phyloP scores from a whole-genome alignment of 2,888 invertebrate species.

The Acronicta alni region DNA sequence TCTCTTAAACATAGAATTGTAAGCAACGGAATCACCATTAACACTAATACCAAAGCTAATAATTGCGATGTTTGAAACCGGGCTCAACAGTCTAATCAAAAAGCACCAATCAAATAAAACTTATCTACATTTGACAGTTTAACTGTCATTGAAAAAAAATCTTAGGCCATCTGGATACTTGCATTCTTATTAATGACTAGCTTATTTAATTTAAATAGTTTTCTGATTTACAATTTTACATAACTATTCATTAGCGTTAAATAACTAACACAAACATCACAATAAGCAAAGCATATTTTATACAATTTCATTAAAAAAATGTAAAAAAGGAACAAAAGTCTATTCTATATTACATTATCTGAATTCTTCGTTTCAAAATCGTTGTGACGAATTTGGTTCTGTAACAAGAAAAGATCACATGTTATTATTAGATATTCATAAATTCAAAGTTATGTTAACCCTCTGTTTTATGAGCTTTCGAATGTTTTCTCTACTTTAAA shows the following conservation, averaged over 20 bases:
- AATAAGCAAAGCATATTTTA: slow-evolving; percentile 57
- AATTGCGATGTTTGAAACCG: slow-evolving; percentile 75
- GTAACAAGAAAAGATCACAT: slow-evolving; percentile 28
- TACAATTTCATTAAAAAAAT: slow-evolving; percentile 37
- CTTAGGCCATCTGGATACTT: slow-evolving; percentile 82
- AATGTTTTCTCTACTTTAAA: background rate
- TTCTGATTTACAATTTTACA: slow-evolving; percentile 27
- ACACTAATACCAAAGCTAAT: slow-evolving; percentile 19
- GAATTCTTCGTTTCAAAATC: slow-evolving; percentile 46
- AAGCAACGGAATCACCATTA: slow-evolving; percentile 32
- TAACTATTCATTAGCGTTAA: slow-evolving; percentile 29
- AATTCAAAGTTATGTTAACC: too few relatives aligned
- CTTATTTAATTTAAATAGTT: slow-evolving; percentile 20
- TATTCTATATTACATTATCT: slow-evolving; percentile 28
- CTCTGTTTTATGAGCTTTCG: too few relatives aligned
- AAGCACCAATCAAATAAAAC: slow-evolving; percentile 64
- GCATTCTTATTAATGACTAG: slow-evolving; percentile 58
- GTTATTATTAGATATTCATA: too few relatives aligned
- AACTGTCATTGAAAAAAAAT: slow-evolving; percentile 33
- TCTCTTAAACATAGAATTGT: slow-evolving; percentile 1
- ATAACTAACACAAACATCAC: slow-evolving; percentile 52
- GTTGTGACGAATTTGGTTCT: slow-evolving; percentile 32
- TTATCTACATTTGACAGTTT: slow-evolving; percentile 38
- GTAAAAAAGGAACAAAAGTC: slow-evolving; percentile 18
- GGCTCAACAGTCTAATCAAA: slow-evolving; percentile 77